phyloP scores from a whole-genome alignment of 2,113 vertebrate genomes.

The Isichthys henryi region DNA sequence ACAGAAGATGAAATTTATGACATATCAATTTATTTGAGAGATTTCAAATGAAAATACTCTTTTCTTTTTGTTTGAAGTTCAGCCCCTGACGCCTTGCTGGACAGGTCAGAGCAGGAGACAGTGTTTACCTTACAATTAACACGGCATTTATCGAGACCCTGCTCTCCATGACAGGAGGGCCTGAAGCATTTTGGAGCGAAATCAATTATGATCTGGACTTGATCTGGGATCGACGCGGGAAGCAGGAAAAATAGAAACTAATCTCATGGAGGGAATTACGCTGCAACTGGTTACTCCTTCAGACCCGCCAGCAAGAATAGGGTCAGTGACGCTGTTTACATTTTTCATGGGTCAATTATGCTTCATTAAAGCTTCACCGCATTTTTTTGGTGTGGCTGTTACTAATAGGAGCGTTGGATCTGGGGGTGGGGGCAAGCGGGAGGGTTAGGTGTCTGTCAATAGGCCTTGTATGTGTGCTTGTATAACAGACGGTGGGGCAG shows the following conservation, averaged over 20 bases:
- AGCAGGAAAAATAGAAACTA: constrained; percentile 51
- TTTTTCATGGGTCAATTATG: constrained; percentile 44
- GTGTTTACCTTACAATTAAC: constrained; percentile 16
- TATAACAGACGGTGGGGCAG: neutral
- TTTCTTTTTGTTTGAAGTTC: neutral
- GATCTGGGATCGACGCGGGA: constrained; percentile 24
- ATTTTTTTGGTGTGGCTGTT: constrained; percentile 35
- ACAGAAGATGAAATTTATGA: neutral
- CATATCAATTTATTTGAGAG: neutral
- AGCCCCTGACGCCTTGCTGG: neutral
- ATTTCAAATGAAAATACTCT: neutral
- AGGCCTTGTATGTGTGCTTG: neutral
- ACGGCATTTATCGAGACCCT: constrained; percentile 22
- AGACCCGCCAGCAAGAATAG: constrained; percentile 46
- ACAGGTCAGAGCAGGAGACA: neutral
- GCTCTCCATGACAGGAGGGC: constrained; percentile 28
- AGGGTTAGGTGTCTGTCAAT: neutral
- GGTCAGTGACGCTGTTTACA: constrained; percentile 45
- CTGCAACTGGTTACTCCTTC: constrained; percentile 54
- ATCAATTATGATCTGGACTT: constrained; percentile 39
- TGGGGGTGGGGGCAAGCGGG: neutral
- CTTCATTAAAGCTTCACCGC: constrained; percentile 50
- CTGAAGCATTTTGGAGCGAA: constrained; percentile 31
- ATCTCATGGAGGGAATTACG: constrained; percentile 49
- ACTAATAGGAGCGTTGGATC: constrained; percentile 15